Conservation (phyloP, 2,797 vertebrate species). For the Platyrinchus mystaceus region DNA sequence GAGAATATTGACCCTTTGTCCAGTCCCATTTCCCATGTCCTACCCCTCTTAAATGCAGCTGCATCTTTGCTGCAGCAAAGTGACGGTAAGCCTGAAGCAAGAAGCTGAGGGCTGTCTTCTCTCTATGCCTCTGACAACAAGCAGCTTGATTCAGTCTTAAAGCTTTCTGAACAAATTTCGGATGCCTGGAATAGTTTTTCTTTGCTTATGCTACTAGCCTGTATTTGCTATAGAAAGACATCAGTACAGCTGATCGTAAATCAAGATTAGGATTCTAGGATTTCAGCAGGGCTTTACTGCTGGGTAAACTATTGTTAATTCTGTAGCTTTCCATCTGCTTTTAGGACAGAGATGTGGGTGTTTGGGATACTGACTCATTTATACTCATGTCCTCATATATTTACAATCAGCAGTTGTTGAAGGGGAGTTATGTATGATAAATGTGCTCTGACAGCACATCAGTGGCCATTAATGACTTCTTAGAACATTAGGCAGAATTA, state of each 20-base stretch:
- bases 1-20: background rate
- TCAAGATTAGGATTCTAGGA: background rate
- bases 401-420: background rate
- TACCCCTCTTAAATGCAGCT: background rate
- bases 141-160: background rate
- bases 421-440: background rate
- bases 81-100: background rate
- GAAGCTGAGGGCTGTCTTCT: background rate
- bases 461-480: background rate
- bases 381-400: background rate
- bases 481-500: background rate
- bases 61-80: background rate
- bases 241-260: background rate
- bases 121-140: rapidly evolving
- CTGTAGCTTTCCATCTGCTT: background rate
- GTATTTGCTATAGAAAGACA: background rate
- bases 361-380: background rate
- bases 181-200: background rate
- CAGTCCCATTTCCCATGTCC: background rate
- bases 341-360: background rate
- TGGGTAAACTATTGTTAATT: background rate
- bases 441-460: background rate
- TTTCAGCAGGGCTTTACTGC: background rate
- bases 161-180: background rate
- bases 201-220: background rate